Conservation (phyloP, 2,797 vertebrate genomes). For the Muraenolepis orangiensis region DNA sequence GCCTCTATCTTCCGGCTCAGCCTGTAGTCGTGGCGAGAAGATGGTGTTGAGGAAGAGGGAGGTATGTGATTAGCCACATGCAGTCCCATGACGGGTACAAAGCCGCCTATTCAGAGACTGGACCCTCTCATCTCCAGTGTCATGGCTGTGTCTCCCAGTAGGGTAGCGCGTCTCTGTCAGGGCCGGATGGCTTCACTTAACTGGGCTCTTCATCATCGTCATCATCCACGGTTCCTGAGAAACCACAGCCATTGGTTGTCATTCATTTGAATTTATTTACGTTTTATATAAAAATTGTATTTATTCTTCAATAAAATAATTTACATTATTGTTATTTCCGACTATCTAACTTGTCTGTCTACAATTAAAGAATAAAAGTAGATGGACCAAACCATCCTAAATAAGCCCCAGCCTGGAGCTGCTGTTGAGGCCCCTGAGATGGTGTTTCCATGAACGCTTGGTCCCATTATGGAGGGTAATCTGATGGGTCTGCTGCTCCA, state of each 20-base stretch:
- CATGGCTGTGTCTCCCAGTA: conserved; percentile 32
- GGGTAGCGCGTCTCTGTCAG: neutral
- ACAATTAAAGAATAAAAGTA: neutral
- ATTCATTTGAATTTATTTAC: neutral
- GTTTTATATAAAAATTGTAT: neutral
- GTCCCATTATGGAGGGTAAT: neutral
- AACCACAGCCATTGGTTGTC: neutral
- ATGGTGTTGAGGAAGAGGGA: conserved; percentile 56
- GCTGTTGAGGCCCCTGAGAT: neutral
- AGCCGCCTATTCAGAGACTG: conserved; percentile 66
- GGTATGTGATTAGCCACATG: conserved; percentile 61
- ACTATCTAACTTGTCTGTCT: no score
- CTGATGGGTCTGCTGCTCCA: conserved; percentile 36
- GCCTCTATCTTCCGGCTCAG: no score
- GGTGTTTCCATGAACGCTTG: neutral
- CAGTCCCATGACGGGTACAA: conserved; percentile 73
- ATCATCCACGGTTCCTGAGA: neutral
- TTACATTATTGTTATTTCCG: neutral
- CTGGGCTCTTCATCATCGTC: neutral
- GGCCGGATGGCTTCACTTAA: neutral
- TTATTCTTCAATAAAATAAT: neutral
- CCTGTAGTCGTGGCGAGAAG: conserved; percentile 23
- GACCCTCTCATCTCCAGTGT: conserved; percentile 60
- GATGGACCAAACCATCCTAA: neutral
- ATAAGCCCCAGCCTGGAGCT: neutral